Base-by-base conservation (phyloP, 1,140 invertebrate genomes). In the Macrosteles quadrilineatus region DNA sequence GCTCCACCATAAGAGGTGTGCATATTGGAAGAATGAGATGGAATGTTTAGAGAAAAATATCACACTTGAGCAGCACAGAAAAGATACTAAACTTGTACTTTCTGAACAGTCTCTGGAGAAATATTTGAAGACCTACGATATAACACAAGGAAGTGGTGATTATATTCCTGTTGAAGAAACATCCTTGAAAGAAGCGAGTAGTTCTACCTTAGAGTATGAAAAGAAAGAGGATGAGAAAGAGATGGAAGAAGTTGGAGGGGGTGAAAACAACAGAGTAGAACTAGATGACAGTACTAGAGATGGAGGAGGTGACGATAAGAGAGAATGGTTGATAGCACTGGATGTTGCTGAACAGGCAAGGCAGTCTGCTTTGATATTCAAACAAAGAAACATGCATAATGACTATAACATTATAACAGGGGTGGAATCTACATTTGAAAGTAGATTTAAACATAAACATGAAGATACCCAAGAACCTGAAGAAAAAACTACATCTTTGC, bases 391-490 rank as follows among this genome's bases (percentile, higher is more conserved):
- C n/a, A 62, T 62, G 53, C 25, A 2, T 31, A 68, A 31, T 68
- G 67, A 68, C 23, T 68, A 68, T 57, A 57, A 68, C 30, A 68
- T 68, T 14, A 23, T 68, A 19, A 57, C 55, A 4, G 47, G 43
- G n/a, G 55, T 57, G 23, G 65, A 57, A 23, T 31, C 23, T 14
- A 57, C 23, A n/a, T 45, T 36, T 25, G 21, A 47, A 19, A 47
- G 31, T 50, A 65, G 31, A 65, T 45, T 67, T 27, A 4, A 17
- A 3, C 1, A n/a, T 43, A 65, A 30, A 17, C 6, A 65, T 27
- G 31, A 17, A 3, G 1, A n/a, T 43, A 65, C n/a, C 4, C 6
- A 65, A 23, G 23, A 23, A 23, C 2, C 6, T 11, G 55, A 31
- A 29, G 4, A 19, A 6, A 36, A 36, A 36, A 36, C 32, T 36